Evolutionary conservation across 2,888 invertebrate species (phyloP), one percentile per base, ranked within the genome.

Genomic region (Scaptomyza tumidula): DNA sequence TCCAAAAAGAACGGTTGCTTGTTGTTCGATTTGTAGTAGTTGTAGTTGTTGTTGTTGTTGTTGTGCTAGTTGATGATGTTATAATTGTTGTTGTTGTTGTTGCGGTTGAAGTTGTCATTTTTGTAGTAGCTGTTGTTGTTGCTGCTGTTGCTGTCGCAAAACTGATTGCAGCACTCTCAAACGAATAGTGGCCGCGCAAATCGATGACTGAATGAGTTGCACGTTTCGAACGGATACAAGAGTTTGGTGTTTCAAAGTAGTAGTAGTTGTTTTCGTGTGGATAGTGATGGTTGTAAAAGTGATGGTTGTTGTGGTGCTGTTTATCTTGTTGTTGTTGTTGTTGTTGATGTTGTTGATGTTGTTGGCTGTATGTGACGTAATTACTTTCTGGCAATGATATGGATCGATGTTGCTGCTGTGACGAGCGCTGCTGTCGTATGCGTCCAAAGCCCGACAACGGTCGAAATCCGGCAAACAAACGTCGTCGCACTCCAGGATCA

Each of bases 321-420:
- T 59, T 60, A 24, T 62, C 29, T 27, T 46, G 16, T 39, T 49
- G 65, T 44, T 75, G 71, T 44, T 58, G 56, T 58, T 46, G 63
- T 37, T 58, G 56, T 58, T 83, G 68, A 16, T 74, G 71, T 55
- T 73, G 79, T 71, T 70, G 80, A 55, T 78, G 71, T 50, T 79
- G 75, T 52, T 75, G 70, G 70, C 75, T 75, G 76, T 71, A 74
- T 78, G 85, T 76, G 77, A 85, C 85, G 89, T 91, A 91, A 88
- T 91, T 96, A 96, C 96, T 96, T 96, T 96, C 96, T 92, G 96
- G 96, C 93, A 96, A 95, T 92, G 96, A 96, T 94, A 96, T 96
- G 93, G 96, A 96, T 92, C 96, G 95, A 93, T 95, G 95, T 92
- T 95, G 95, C 90, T 95, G 95, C 93, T 95, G 95, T 88, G 95